These are phyloP conservation scores for Sebastes taczanowskii DNA, from an alignment of 2,797 vertebrate species.

Conservation along the genomic window DNA sequence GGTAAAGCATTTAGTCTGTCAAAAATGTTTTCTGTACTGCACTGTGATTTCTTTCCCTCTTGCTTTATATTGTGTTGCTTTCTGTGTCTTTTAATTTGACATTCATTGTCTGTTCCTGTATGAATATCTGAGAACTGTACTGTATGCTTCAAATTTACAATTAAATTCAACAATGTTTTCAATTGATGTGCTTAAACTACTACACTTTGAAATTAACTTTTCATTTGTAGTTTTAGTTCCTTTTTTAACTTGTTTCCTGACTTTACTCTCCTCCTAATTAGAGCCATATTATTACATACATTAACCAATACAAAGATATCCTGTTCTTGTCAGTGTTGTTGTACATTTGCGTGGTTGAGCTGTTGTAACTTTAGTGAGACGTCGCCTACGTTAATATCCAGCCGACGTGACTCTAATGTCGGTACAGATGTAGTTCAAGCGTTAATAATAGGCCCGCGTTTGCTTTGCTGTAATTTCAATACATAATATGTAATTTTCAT, in stretches of 20 bases:
- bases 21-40: background rate
- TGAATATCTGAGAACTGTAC: background rate
- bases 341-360: background rate
- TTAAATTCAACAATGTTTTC: background rate
- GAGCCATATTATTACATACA: conserved; percentile 1
- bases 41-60: background rate
- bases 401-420: conserved; percentile 42
- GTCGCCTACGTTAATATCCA: conserved; percentile 21
- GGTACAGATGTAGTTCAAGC: conserved; percentile 72
- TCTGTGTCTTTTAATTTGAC: background rate
- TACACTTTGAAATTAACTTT: background rate
- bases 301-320: conserved; percentile 14
- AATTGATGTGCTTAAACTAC: background rate
- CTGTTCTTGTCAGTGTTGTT: conserved; percentile 16
- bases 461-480: conserved; percentile 82
- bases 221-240: background rate
- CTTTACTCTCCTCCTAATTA: conserved; percentile 7
- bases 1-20: conserved; percentile 42
- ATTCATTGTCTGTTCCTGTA: background rate
- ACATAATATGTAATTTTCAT: conserved; percentile 90
- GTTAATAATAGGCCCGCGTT: conserved; percentile 89
- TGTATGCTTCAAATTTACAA: background rate
- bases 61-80: background rate
- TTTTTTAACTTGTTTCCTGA: background rate
- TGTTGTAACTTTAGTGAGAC: conserved; percentile 16